Evolutionary conservation across 2,797 vertebrate species (phyloP).

Genomic region (Epinephelus malabaricus): DNA sequence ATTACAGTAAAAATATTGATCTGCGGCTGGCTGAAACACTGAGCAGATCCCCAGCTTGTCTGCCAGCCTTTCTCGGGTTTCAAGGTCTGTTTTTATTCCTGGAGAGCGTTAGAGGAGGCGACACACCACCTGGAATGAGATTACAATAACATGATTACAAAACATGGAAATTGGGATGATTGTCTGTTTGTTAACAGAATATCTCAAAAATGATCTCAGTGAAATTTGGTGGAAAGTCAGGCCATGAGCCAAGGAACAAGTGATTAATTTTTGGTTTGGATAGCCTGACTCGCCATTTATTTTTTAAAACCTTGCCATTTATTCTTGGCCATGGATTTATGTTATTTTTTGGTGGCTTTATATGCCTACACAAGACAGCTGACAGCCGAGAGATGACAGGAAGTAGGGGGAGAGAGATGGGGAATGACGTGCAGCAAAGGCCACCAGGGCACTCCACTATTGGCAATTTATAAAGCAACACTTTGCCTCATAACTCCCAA

Average conservation of each 20-base stretch:
- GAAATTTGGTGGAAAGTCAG: background rate
- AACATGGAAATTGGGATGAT: slow-evolving; percentile 17
- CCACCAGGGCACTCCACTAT: background rate
- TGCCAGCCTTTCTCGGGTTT: slow-evolving; percentile 48
- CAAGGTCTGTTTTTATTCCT: slow-evolving; percentile 52
- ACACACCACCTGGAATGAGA: slow-evolving; percentile 39
- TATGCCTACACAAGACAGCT: background rate
- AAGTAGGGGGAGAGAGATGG: background rate
- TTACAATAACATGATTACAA: slow-evolving; percentile 35
- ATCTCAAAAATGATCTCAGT: background rate
- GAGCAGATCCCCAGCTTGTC: slow-evolving; percentile 38
- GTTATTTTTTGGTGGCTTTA: background rate
- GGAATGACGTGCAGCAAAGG: background rate
- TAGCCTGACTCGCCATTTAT: background rate
- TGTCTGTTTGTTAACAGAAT: slow-evolving; percentile 12
- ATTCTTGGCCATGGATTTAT: background rate
- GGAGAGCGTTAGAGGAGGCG: slow-evolving; percentile 17
- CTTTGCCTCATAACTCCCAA: background rate
- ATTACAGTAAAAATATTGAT: slow-evolving; percentile 77
- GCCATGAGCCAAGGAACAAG: background rate
- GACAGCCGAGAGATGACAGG: background rate
- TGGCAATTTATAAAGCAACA: background rate
- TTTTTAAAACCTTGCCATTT: background rate
- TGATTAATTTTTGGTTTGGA: background rate
- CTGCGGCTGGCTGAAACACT: slow-evolving; percentile 48